Evolutionary conservation across 2,888 invertebrate species (phyloP), one percentile per base, ranked within the genome.

Genomic region (Scaptomyza parva): DNA sequence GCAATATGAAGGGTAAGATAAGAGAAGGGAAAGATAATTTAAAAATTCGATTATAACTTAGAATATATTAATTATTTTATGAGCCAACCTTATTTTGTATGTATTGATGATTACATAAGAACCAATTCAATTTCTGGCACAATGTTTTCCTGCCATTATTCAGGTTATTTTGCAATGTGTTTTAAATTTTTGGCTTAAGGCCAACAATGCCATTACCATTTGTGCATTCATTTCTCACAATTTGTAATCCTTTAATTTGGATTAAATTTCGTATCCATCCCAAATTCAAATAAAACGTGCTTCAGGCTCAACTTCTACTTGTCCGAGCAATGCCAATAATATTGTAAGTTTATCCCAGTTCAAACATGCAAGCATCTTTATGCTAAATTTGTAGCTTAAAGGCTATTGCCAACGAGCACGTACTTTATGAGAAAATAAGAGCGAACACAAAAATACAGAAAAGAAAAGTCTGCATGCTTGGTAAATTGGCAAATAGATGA

Each of bases 331-430:
- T 48, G 33, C 33, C 33, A 35, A 22, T 20, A 48, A 48, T 48
- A 35, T 35, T 48, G 35, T 14, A 33, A 48, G 20, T 48, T 33
- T 33, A 35, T 48, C n/a, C 33, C 14, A 22, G 33, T 48, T 35
- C 22, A 48, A 48, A 14, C 35, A 35, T 22, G 40, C 40, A 22
- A 20, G 40, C 40, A 20, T 40, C 20, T 18, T 40, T 18, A 40
- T 40, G 20, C 7, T n/a, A 14, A 33, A 48, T 33, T 48, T 20
- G 20, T 33, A 22, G 48, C 26, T 18, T 18, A 11, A 8, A 1
- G 22, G 12, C 20, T 24, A n/a, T 14, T 9, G 26, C 20, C 48
- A 22, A 35, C 14, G 22, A 33, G 33, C 48, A 35, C 35, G 35
- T 35, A 48, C 11, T 22, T 35, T 14, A 14, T 35, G 35, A 12